Evolutionary conservation across 1,140 invertebrate genomes (phyloP).

Genomic region (Copidosoma floridanum): DNA sequence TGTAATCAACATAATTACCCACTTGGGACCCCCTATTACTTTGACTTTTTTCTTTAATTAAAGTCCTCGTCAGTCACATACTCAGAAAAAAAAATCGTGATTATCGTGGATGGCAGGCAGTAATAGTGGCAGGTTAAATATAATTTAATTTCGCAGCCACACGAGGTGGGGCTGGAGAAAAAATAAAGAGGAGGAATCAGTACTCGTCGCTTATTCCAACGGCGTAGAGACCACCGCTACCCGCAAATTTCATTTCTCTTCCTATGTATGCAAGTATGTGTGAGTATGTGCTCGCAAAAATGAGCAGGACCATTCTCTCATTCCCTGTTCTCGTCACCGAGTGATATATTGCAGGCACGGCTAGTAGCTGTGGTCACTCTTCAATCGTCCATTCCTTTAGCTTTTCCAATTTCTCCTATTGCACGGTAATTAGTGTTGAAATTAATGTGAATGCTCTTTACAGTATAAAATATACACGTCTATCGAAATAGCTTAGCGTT

Average conservation of each 20-base stretch:
- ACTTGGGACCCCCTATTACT: not conserved
- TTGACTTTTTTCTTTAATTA: not conserved
- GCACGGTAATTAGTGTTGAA: slow-evolving; percentile 39
- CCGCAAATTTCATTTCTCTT: slow-evolving; percentile 19
- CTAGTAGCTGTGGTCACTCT: not conserved
- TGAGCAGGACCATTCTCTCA: not conserved
- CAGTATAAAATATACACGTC: too few species aligned
- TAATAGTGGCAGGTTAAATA: not conserved
- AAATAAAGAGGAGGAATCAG: too few species aligned
- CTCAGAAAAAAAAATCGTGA: too few species aligned
- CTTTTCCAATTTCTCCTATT: slow-evolving; percentile 3
- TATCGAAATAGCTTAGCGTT: not conserved
- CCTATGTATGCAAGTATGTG: not conserved
- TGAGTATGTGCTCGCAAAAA: slow-evolving; percentile 1
- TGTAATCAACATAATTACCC: too few species aligned
- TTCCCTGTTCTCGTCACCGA: not conserved
- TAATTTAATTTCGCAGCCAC: slow-evolving; percentile 11
- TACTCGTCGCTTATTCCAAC: slow-evolving; percentile 16
- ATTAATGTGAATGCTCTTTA: slow-evolving; percentile 37
- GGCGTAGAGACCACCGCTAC: not conserved
- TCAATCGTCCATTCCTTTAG: too few species aligned
- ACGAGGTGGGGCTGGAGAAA: not conserved
- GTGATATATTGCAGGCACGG: slow-evolving; percentile 8
- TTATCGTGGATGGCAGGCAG: too few species aligned
- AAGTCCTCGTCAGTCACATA: too few species aligned